A percentile compares a stretch with the other conserved stretches of the same genome.
phyloP scores from a whole-genome alignment of 1,140 invertebrate species.

The Pogonomyrmex californicus region DNA sequence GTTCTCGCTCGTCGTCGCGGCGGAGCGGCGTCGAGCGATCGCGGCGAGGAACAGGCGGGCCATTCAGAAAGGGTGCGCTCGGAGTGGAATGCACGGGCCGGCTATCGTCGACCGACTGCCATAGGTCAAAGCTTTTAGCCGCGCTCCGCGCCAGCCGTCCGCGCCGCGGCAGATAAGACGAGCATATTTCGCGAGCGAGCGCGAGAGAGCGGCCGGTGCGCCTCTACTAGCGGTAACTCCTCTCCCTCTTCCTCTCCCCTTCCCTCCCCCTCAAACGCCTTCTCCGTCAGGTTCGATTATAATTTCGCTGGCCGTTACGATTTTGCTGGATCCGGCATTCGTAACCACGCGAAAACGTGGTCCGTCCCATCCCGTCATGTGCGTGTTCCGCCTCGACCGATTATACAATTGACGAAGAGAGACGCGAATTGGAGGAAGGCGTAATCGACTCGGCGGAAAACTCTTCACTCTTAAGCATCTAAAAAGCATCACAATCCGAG shows the following conservation, averaged over 20 bases:
- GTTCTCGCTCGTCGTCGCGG: slow-evolving; percentile 19
- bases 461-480: background rate
- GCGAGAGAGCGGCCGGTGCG: slow-evolving; percentile 43
- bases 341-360: slow-evolving; percentile 5
- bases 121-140: slow-evolving; percentile 85
- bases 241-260: background rate
- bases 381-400: background rate
- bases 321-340: background rate
- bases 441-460: background rate
- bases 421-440: background rate
- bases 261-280: too few species aligned
- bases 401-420: background rate
- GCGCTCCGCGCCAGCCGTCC: slow-evolving; percentile 64
- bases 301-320: slow-evolving; percentile 4
- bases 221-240: background rate
- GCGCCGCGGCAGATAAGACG: slow-evolving; percentile 75
- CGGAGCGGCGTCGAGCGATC: slow-evolving; percentile 18
- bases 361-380: too few species aligned
- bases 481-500: background rate
- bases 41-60: slow-evolving; percentile 80
- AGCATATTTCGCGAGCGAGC: slow-evolving; percentile 77
- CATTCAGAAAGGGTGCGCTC: slow-evolving; percentile 81
- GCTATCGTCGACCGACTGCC: slow-evolving; percentile 84
- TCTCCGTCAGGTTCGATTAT: slow-evolving; percentile 14
- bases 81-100: slow-evolving; percentile 80